Conservation (phyloP, 2,888 invertebrate species). For the Sarcophaga variegata region DNA sequence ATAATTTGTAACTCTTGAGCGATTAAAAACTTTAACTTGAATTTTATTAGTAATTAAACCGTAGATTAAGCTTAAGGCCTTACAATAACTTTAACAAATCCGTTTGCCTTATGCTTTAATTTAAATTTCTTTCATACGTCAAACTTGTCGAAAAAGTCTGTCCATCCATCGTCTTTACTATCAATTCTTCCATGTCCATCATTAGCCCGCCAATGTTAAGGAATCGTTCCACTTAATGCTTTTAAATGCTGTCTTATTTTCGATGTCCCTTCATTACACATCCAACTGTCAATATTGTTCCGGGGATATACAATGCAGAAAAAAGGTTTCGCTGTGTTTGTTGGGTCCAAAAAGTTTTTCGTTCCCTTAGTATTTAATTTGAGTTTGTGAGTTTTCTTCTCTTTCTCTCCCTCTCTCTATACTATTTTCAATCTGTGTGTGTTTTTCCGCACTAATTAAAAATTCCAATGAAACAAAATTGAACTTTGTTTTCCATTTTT, state of each 20-base stretch:
- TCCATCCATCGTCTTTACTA: background rate
- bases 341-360: conserved; percentile 10
- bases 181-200: background rate
- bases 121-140: background rate
- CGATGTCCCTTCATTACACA: background rate
- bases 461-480: conserved; percentile 73
- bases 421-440: background rate
- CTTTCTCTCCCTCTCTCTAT: too few species aligned
- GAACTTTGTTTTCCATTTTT: conserved; percentile 45
- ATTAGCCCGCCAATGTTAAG: background rate
- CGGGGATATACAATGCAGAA: background rate
- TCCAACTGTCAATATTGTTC: background rate
- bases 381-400: background rate
- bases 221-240: background rate
- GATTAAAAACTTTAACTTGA: too few species aligned
- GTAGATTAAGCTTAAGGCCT: too few species aligned
- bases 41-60: too few species aligned
- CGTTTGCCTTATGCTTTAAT: background rate
- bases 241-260: background rate
- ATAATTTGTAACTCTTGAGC: too few species aligned
- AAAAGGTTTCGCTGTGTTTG: background rate
- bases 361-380: conserved; percentile 24
- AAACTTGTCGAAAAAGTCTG: background rate
- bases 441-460: conserved; percentile 77
- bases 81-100: background rate